Evolutionary conservation across 2,113 vertebrate species (phyloP).

Genomic region (Thamnophis sirtalis): DNA sequence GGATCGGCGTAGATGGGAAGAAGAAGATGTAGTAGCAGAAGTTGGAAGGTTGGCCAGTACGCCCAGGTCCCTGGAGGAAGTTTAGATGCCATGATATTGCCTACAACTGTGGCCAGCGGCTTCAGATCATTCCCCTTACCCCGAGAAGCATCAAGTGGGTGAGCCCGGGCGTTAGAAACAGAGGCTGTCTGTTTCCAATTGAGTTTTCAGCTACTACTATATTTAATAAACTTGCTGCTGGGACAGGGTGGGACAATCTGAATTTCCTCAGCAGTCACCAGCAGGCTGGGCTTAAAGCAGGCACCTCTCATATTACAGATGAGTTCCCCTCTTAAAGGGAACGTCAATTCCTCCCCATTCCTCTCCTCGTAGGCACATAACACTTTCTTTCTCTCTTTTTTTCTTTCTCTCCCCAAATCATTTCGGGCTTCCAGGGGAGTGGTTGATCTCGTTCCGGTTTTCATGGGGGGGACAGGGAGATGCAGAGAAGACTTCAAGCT

Average conservation of each 20-base stretch:
- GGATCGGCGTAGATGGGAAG: not conserved
- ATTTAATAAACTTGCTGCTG: conserved; percentile 58
- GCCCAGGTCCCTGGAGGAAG: not conserved
- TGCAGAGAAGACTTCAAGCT: not conserved
- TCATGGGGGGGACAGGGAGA: not conserved
- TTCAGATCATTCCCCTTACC: not conserved
- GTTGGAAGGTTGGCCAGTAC: conserved; percentile 23
- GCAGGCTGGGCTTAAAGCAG: conserved; percentile 29
- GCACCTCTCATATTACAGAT: conserved; percentile 54
- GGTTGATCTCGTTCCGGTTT: not conserved
- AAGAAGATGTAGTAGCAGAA: not conserved
- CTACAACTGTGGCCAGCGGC: not conserved
- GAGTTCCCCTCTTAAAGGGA: conserved; percentile 57
- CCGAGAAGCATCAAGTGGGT: not conserved
- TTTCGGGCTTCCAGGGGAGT: not conserved
- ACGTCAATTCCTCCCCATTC: not conserved
- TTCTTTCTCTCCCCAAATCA: not conserved
- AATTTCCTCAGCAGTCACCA: conserved; percentile 59
- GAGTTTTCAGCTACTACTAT: conserved; percentile 53
- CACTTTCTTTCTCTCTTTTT: not conserved
- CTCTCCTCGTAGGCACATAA: conserved; percentile 39
- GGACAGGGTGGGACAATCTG: conserved; percentile 55
- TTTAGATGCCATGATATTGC: conserved; percentile 35
- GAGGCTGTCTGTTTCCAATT: conserved; percentile 25
- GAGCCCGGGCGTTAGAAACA: not conserved